Evolutionary conservation across 2,113 vertebrate species (phyloP), one percentile per base, ranked within the genome.

Genomic region (Lampris incognitus): DNA sequence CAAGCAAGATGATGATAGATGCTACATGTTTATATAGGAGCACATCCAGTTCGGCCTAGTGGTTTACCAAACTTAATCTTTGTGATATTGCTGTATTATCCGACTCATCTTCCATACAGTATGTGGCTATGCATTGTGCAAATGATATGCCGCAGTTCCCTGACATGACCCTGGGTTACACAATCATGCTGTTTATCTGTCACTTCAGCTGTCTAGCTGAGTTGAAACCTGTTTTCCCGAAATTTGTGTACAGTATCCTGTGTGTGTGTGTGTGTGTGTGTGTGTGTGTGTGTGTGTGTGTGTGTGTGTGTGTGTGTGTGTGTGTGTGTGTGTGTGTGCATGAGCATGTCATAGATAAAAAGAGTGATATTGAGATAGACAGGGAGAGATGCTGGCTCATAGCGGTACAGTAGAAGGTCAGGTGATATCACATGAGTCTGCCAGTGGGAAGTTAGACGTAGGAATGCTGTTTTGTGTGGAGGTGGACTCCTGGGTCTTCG

Each of bases 401-500:
- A 24, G 24, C 24, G 24, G 24, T 46, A 2, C 55, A 74, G 78
- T 52, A 77, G 49, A 71, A 63, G 13, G 82, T 90, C 84, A 88
- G 86, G 82, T 79, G 84, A 78, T 75, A 65, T 82, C 86, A 82
- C 59, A 58, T 88, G 88, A 70, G 73, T 52, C 44, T 60, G 67
- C 41, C 65, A 61, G 8, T 63, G 74, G 81, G 62, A 69, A 7
- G 64, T 24, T 24, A 24, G 24, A 24, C 24, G 59, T 67, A 84
- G 85, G 87, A 88, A 88, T 87, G 83, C 85, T 79, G 78, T 52
- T 78, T 85, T 80, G 69, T 74, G 58, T 76, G 44, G 42, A 36
- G 50, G 1, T 65, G 74, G 74, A 57, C 52, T 1, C 5, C 38
- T 1, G 37, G 55, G 42, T 66, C 74, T 71, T 66, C 80, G 69